phyloP scores from a whole-genome alignment of 2,888 invertebrate species.

The Thymelicus acteon region DNA sequence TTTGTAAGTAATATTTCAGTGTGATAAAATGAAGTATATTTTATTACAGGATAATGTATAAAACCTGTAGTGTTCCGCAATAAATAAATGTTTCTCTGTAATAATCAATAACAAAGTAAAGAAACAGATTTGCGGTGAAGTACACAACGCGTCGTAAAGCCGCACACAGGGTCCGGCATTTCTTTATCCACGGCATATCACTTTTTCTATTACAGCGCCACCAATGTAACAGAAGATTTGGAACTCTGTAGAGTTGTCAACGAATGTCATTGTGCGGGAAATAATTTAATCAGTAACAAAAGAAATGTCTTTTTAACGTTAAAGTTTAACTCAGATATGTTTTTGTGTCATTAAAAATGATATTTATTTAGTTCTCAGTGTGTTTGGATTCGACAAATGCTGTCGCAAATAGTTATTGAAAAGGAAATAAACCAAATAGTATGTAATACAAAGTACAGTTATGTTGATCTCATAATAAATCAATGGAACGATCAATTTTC shows the following conservation, averaged over 20 bases:
- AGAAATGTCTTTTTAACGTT: too few species aligned
- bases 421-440: too few species aligned
- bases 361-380: too few species aligned
- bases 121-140: conserved; percentile 42
- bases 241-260: conserved; percentile 22
- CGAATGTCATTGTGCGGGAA: not conserved
- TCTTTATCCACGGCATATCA: conserved; percentile 59
- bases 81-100: not conserved
- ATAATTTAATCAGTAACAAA: too few species aligned
- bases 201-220: conserved; percentile 74
- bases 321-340: too few species aligned
- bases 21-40: not conserved
- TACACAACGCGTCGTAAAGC: conserved; percentile 43
- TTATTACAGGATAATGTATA: not conserved
- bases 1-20: too few species aligned
- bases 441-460: too few species aligned
- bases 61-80: not conserved
- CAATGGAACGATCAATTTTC: too few species aligned
- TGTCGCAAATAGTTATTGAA: too few species aligned
- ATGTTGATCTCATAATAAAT: too few species aligned
- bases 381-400: too few species aligned
- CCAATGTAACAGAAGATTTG: conserved; percentile 20
- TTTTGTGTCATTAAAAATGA: too few species aligned
- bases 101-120: conserved; percentile 39
- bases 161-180: conserved; percentile 50